These are phyloP conservation scores for Siderastrea radians DNA, from an alignment of 92 coral and sea anemone species.

Conservation along the genomic window DNA sequence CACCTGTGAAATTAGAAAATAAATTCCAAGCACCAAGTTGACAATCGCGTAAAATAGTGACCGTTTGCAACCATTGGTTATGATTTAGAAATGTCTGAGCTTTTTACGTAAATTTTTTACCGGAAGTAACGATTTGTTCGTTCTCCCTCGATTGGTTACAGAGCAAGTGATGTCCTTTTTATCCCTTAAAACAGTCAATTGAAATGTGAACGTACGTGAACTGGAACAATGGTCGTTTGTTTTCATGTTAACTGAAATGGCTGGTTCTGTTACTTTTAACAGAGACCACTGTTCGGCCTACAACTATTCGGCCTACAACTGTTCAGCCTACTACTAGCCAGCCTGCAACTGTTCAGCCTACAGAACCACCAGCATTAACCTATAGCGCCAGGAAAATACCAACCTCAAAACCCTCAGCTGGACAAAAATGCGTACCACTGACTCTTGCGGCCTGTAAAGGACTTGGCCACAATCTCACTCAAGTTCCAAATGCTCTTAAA, in stretches of 20 bases:
- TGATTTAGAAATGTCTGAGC: too few relatives aligned
- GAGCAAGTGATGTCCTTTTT: too few relatives aligned
- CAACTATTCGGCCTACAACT: neutral
- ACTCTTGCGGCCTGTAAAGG: slow-evolving; percentile 37
- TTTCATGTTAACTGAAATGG: neutral
- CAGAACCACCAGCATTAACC: slow-evolving; percentile 8
- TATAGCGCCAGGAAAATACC: slow-evolving; percentile 27
- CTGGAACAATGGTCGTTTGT: neutral
- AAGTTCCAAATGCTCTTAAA: slow-evolving; percentile 35
- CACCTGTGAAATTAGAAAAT: too few relatives aligned
- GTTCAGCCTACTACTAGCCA: slow-evolving; percentile 19
- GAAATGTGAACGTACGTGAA: neutral
- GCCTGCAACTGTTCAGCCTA: slow-evolving; percentile 10
- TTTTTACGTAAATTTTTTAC: too few relatives aligned
- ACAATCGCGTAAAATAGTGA: too few relatives aligned
- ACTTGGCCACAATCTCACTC: slow-evolving; percentile 52
- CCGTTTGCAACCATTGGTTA: too few relatives aligned
- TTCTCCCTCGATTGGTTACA: too few relatives aligned
- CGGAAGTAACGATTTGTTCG: too few relatives aligned
- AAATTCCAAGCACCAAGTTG: too few relatives aligned
- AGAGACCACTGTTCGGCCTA: slow-evolving; percentile 35
- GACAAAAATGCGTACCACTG: slow-evolving; percentile 51
- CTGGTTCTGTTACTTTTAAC: neutral
- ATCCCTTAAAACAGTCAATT: too few relatives aligned
- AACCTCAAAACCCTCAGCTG: neutral